Percentiles rank a stretch among this genome's conserved stretches.
phyloP scores from a whole-genome alignment of 2,888 invertebrate genomes.

The Tupiocoris notatus region DNA sequence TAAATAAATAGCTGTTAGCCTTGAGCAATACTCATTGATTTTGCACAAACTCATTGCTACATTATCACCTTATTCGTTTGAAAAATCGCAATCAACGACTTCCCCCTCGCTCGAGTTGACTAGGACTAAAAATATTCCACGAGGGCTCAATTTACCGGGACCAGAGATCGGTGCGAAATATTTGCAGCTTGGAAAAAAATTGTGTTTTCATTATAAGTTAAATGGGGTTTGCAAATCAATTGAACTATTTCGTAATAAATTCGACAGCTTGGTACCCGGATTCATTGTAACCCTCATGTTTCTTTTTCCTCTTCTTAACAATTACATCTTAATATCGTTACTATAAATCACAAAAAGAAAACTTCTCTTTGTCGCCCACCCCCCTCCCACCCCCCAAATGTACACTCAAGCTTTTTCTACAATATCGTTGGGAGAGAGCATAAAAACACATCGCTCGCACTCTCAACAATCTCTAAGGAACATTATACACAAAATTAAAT shows the following conservation, averaged over 20 bases:
- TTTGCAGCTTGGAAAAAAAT: conserved; percentile 2
- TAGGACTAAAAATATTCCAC: conserved; percentile 37
- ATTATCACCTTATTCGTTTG: neutral
- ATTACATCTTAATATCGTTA: conserved; percentile 35
- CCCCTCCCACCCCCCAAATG: conserved; percentile 5
- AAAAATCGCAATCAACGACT: neutral
- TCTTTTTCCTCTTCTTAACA: conserved; percentile 5
- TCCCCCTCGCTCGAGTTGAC: conserved; percentile 39
- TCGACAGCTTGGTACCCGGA: conserved; percentile 19
- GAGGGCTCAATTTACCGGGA: conserved; percentile 25
- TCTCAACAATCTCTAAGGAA: conserved; percentile 39
- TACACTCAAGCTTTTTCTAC: conserved; percentile 35
- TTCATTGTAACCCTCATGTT: conserved; percentile 25
- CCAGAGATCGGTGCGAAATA: conserved; percentile 16
- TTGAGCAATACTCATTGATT: neutral
- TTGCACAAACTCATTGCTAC: neutral
- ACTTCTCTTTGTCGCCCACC: conserved; percentile 1
- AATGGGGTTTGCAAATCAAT: neutral
- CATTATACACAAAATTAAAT: conserved; percentile 35
- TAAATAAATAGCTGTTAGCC: neutral
- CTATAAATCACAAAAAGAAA: conserved; percentile 28
- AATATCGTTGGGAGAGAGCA: conserved; percentile 15
- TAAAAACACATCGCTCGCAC: conserved; percentile 22
- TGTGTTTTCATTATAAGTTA: neutral
- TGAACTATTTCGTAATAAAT: conserved; percentile 26